Evolutionary conservation across 2,113 vertebrate genomes (phyloP).

Genomic region (Corythoichthys haematopterus): DNA sequence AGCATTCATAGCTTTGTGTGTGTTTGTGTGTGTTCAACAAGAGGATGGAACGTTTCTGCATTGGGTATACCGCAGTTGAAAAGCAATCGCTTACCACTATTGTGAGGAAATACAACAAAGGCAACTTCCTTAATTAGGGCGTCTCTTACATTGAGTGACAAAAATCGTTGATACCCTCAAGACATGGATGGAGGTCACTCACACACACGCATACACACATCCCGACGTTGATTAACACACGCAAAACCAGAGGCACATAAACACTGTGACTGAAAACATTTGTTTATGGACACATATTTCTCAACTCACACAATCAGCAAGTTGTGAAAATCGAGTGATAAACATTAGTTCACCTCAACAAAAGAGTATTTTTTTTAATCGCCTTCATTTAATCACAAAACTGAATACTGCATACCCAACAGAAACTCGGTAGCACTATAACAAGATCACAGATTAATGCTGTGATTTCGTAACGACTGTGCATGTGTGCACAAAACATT

Average conservation of each 20-base stretch:
- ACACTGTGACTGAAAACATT: conserved; percentile 18
- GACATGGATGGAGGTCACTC: conserved; percentile 61
- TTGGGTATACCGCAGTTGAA: conserved; percentile 51
- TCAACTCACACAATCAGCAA: conserved; percentile 13
- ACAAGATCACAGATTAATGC: conserved; percentile 29
- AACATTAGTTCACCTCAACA: conserved; percentile 32
- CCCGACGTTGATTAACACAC: neutral
- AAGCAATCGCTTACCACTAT: conserved; percentile 66
- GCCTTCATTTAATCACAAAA: conserved; percentile 38
- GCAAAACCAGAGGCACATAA: conserved; percentile 13
- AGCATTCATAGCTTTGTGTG: conserved; percentile 62
- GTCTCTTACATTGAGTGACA: conserved; percentile 60
- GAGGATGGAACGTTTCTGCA: conserved; percentile 60
- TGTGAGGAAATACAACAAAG: conserved; percentile 58
- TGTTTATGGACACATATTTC: conserved; percentile 24
- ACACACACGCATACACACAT: conserved; percentile 7
- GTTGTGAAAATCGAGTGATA: conserved; percentile 26
- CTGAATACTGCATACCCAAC: conserved; percentile 11
- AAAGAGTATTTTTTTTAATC: conserved; percentile 18
- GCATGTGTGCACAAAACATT: conserved; percentile 17
- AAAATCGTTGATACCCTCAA: conserved; percentile 56
- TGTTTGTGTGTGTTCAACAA: conserved; percentile 62
- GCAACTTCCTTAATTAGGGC: conserved; percentile 70
- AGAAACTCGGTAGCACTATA: conserved; percentile 11
- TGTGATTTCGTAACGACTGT: conserved; percentile 29